Conservation (phyloP, 1,140 invertebrate species). For the Drosophila melanogaster region DNA sequence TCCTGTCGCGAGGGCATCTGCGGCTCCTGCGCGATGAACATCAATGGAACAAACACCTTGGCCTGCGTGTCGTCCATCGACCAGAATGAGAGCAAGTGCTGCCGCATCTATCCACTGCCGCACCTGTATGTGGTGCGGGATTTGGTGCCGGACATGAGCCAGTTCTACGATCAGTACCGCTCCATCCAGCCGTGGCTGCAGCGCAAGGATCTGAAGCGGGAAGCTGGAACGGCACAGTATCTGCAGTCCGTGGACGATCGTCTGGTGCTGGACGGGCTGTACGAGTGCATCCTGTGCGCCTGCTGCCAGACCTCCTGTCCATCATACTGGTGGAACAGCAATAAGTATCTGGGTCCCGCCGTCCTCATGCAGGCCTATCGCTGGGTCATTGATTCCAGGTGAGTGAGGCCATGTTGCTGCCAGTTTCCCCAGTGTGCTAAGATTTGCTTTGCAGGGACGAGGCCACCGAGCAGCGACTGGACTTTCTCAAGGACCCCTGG, state of each 20-base stretch:
- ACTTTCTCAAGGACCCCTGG: slow-evolving; percentile 93
- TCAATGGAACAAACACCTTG: slow-evolving; percentile 96
- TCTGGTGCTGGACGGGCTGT: slow-evolving; percentile 95
- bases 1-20: slow-evolving; percentile 99
- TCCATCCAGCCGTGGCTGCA: slow-evolving; percentile 98
- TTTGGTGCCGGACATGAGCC: slow-evolving; percentile 96
- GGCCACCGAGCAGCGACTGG: slow-evolving; percentile 91
- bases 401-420: too few relatives aligned
- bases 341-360: slow-evolving; percentile 97
- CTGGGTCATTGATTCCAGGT: slow-evolving; percentile 97
- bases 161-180: slow-evolving; percentile 97
- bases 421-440: too few relatives aligned
- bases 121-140: slow-evolving; percentile 99
- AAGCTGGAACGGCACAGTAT: slow-evolving; percentile 89
- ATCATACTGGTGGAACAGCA: slow-evolving; percentile 99
- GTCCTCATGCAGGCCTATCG: slow-evolving; percentile 97
- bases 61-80: slow-evolving; percentile 88
- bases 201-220: slow-evolving; percentile 87
- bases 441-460: slow-evolving; percentile 88
- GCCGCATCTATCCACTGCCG: slow-evolving; percentile 93
- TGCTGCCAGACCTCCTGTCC: slow-evolving; percentile 98
- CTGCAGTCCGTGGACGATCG: slow-evolving; percentile 95
- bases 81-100: slow-evolving; percentile 48
- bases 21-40: slow-evolving; percentile 99
- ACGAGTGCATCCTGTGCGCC: slow-evolving; percentile 98